Conservation (phyloP, 2,797 vertebrate species). For the Hoplostethus mediterraneus region DNA sequence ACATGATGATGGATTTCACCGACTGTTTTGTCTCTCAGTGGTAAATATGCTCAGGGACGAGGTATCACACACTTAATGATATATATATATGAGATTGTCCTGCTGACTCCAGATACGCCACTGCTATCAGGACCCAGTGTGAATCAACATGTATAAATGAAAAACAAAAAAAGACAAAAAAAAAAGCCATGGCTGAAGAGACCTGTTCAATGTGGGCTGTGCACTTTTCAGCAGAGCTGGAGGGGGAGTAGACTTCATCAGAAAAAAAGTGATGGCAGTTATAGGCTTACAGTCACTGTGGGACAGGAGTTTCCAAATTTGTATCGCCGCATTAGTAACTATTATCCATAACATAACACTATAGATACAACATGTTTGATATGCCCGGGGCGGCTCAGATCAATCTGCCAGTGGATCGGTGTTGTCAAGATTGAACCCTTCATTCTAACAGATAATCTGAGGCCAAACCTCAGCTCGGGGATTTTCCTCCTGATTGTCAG, state of each 20-base stretch:
- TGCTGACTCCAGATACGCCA: background rate
- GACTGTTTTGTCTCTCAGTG: background rate
- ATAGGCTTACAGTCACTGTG: conserved; percentile 3
- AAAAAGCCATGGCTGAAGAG: too few relatives aligned
- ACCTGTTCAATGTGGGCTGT: too few relatives aligned
- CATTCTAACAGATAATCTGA: conserved; percentile 9
- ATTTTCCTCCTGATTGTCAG: conserved; percentile 2
- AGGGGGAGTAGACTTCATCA: too few relatives aligned
- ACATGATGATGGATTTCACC: background rate
- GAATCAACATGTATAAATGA: too few relatives aligned
- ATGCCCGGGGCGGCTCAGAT: conserved; percentile 41
- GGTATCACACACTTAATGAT: background rate
- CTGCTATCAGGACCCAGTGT: too few relatives aligned
- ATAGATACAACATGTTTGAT: background rate
- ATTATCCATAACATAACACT: conserved; percentile 18
- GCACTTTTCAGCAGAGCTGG: too few relatives aligned
- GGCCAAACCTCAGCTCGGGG: conserved; percentile 29
- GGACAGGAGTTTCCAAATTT: conserved; percentile 15
- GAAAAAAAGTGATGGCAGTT: background rate
- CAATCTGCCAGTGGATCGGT: conserved; percentile 11
- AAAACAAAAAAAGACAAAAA: too few relatives aligned
- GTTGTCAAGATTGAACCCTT: conserved; percentile 9
- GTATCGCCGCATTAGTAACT: conserved; percentile 2
- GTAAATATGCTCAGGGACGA: background rate
- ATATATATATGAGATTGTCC: background rate